Conservation (phyloP, 2,888 invertebrate species). For the Idaea biselata region DNA sequence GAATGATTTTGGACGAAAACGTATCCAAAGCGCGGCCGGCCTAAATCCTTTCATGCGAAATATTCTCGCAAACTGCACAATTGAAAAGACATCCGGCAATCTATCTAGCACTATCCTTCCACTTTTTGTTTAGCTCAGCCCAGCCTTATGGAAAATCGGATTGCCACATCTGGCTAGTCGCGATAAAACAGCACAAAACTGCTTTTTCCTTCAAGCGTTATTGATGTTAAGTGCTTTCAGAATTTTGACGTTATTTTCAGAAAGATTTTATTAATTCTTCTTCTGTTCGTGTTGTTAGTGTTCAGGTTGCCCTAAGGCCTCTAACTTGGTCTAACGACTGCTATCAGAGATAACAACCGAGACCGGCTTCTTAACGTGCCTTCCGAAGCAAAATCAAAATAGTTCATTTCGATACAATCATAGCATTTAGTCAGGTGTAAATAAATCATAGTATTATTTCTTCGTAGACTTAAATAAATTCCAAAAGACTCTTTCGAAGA, state of each 20-base stretch:
- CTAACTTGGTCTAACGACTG: too few species aligned
- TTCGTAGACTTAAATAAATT: neutral
- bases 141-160: constrained; percentile 40
- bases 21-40: too few species aligned
- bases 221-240: constrained; percentile 19
- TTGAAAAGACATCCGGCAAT: constrained; percentile 22
- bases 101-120: constrained; percentile 17
- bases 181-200: constrained; percentile 37
- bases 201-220: constrained; percentile 37
- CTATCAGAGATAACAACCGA: too few species aligned
- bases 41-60: constrained; percentile 4
- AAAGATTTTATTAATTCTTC: neutral
- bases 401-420: too few species aligned
- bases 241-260: constrained; percentile 10
- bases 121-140: constrained; percentile 20
- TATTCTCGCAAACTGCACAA: constrained; percentile 5
- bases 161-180: constrained; percentile 39
- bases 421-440: too few species aligned
- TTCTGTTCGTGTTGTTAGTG: too few species aligned
- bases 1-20: too few species aligned
- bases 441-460: neutral
- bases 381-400: too few species aligned
- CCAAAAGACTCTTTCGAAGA: neutral
- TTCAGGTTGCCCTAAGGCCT: too few species aligned
- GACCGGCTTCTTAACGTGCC: too few species aligned